Percentiles rank a stretch among this genome's conserved stretches.
These are phyloP conservation scores for Nasonia longicornis DNA, from an alignment of 1,140 invertebrate genomes.

Conservation along the genomic window DNA sequence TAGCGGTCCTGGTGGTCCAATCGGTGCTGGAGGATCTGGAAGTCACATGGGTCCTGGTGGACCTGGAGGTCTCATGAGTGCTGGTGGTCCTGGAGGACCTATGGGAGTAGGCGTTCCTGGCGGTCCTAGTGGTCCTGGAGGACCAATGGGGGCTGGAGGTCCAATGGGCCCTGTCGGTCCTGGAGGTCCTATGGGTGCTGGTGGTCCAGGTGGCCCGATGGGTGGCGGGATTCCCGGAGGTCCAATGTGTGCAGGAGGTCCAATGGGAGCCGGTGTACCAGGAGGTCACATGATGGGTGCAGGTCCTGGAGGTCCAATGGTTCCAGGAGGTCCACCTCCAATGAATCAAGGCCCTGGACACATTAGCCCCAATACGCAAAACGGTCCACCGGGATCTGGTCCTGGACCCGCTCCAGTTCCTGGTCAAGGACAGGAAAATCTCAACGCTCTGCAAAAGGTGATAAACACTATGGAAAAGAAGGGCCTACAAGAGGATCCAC, in stretches of 20 bases:
- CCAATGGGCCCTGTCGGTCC: background rate
- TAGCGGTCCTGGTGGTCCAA: slow-evolving; percentile 40
- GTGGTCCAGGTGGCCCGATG: slow-evolving; percentile 41
- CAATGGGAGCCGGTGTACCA: slow-evolving; percentile 18
- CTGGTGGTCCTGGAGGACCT: background rate
- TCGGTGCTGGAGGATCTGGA: slow-evolving; percentile 49
- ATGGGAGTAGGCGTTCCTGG: slow-evolving; percentile 12
- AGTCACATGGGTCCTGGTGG: slow-evolving; percentile 24
- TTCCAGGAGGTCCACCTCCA: slow-evolving; percentile 33
- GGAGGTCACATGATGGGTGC: slow-evolving; percentile 13
- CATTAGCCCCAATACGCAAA: slow-evolving; percentile 55
- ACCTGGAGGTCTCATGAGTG: background rate
- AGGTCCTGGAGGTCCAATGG: slow-evolving; percentile 19
- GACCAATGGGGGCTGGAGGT: slow-evolving; percentile 12
- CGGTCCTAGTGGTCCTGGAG: slow-evolving; percentile 2
- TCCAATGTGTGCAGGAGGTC: slow-evolving; percentile 1
- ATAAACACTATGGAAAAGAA: slow-evolving; percentile 96
- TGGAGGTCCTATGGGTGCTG: slow-evolving; percentile 9
- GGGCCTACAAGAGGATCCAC: slow-evolving; percentile 90
- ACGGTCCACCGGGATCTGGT: slow-evolving; percentile 40
- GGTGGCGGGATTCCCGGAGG: slow-evolving; percentile 49
- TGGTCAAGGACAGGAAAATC: slow-evolving; percentile 76
- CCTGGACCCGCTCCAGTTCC: slow-evolving; percentile 52
- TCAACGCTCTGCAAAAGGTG: slow-evolving; percentile 85
- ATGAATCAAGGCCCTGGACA: slow-evolving; percentile 48